A percentile compares a stretch with the other conserved stretches of the same genome.
Evolutionary conservation across 2,888 invertebrate species (phyloP).

Genomic region (Ametastegia equiseti): DNA sequence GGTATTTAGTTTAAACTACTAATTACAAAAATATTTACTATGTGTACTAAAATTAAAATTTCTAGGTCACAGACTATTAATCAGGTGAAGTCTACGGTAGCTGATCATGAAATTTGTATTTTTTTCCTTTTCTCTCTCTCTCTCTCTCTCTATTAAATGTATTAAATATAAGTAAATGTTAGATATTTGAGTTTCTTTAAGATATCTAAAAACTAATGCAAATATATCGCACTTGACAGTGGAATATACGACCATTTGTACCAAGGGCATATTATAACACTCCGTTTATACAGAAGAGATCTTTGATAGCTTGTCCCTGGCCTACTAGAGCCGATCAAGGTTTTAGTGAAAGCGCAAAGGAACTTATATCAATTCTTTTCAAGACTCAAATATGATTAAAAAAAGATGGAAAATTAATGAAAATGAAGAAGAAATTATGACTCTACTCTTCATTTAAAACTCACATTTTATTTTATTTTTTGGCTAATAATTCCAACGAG

Average conservation of each 20-base stretch:
- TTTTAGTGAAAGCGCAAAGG: slow-evolving; percentile 24
- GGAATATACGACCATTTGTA: neutral
- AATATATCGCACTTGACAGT: neutral
- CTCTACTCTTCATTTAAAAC: neutral
- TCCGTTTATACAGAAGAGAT: neutral
- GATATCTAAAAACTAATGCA: neutral
- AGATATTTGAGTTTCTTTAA: neutral
- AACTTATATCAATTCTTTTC: too few relatives aligned
- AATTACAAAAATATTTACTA: neutral
- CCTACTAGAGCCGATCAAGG: slow-evolving; percentile 29
- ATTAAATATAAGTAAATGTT: too few relatives aligned
- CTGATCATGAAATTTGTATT: neutral
- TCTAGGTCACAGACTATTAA: slow-evolving; percentile 12
- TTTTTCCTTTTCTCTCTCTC: too few relatives aligned
- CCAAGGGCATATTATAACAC: slow-evolving; percentile 11
- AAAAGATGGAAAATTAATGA: neutral
- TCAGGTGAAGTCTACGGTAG: neutral
- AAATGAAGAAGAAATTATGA: neutral
- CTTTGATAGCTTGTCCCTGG: slow-evolving; percentile 38
- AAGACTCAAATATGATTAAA: too few relatives aligned
- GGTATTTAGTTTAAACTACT: neutral
- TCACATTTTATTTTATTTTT: neutral
- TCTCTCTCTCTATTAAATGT: too few relatives aligned
- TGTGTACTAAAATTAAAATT: neutral
- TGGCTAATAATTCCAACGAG: neutral